Base-by-base conservation (phyloP, 2,888 invertebrate genomes). In the Pheosia tremula region DNA sequence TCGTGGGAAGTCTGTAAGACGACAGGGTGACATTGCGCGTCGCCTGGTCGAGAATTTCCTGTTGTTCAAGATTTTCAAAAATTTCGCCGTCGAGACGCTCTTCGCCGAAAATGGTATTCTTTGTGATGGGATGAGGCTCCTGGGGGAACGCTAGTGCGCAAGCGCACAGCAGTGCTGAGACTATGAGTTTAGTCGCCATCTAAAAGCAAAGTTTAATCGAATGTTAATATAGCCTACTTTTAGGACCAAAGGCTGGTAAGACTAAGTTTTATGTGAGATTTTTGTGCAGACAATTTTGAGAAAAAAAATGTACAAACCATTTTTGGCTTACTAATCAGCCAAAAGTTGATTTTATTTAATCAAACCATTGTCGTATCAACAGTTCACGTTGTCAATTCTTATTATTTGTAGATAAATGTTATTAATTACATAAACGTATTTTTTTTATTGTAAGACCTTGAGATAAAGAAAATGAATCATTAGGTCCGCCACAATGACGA, bases 1-100 rank as follows among this genome's bases (percentile, higher is more conserved):
- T 89, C 0, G 75, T 88, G 0, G 95, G 94, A 3, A 95, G 83
- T 43, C 95, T 84, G 74, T 88, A 94, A 9, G 79, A 70, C 1
- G 79, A 80, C 0, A 61, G 49, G 5, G 54, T 60, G 10, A 65
- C 74, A 39, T 77, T 73, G 5, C 68, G 67, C 0, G 72, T 56
- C n/a, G 59, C 43, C 10, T 70, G 47, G n/a, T 62, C 59, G 0
- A 67, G 58, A 7, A 60, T 5, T 3, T 64, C 58, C 36, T 74
- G 74, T 4, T 60, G 71, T 50, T 84, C 81, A 3, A 85, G 66
- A 56, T 87, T 63, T 66, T 91, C 91, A 58, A 93, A 93, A 36
- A 86, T 75, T 64, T 81, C 81, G 0, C 89, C 92, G 73, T 86
- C 77, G 0, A 90, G 75, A 55, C 76, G 85, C 63, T 93, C 93